Base-by-base conservation (phyloP, 23 tunicate species). In the Trididemnum nubilum region DNA sequence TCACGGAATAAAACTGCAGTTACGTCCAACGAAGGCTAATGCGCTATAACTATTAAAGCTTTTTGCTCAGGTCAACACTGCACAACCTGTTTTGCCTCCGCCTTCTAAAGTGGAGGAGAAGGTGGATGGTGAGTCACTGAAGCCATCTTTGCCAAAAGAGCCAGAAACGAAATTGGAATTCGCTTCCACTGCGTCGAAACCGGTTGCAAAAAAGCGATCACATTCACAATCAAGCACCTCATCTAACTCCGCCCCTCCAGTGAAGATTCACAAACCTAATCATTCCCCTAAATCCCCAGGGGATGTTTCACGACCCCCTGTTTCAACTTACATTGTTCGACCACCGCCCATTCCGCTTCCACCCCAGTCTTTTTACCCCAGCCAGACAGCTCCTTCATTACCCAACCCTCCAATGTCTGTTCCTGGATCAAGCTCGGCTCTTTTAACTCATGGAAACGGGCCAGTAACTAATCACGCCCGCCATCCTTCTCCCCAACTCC, bases 401-500 rank as follows among this genome's bases (percentile, higher is more conserved):
- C 54, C 54, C 9, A 44, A 9, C 54, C 54, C 54, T 44, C 54
- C 9, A 44, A 9, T 15, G 12, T 44, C 15, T 15, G 15, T 44
- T 44, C 54, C 54, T 44, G 54, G 12, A 7, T 15, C 54, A 44
- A 44, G 9, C 15, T 7, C 15, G 12, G 15, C 54, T 44, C 54
- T 15, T 15, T 15, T 7, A 44, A 9, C 9, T 44, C 54, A 15
- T 44, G 54, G 54, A 7, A 44, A 44, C 15, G 54, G 9, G 12
- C 54, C 54, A 44, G 54, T 44, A 44, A 44, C 54, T 44, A 37
- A 34, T 54, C 31, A 44, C 64, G 3, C 84, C 28, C 4, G 71
- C 28, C 21, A 84, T 9, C 15, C 90, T 33, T 24, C 36, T 50
- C 52, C 63, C 77, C 28, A 63, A 58, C 61, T 12, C 24, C 51